Conservation (phyloP, 2,797 vertebrate species). For the Lophotriccus pileatus region DNA sequence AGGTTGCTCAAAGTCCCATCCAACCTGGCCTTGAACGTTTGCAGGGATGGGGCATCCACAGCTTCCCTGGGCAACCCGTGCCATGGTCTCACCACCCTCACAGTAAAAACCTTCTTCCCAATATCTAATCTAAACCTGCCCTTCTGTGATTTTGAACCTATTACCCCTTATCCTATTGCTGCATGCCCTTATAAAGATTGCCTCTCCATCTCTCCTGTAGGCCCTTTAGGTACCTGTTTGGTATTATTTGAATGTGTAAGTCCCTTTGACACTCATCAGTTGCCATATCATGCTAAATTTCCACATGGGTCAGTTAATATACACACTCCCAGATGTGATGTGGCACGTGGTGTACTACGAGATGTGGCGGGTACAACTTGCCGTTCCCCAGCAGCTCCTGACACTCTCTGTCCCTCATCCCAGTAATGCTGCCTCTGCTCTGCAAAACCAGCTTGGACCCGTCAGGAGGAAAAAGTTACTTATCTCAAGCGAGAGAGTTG, state of each 20-base stretch:
- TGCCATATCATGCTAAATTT: background rate
- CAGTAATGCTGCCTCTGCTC: background rate
- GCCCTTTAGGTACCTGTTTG: background rate
- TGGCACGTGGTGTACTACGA: accelerated
- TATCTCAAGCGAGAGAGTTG: background rate
- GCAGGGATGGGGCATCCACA: background rate
- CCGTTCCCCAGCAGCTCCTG: accelerated
- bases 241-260: background rate
- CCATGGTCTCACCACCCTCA: background rate
- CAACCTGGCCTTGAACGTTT: background rate
- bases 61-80: background rate
- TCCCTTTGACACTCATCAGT: background rate
- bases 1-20: background rate
- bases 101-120: background rate
- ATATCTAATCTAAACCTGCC: background rate
- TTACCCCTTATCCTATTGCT: background rate
- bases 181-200: background rate
- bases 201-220: background rate
- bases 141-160: background rate
- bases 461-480: background rate
- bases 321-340: accelerated
- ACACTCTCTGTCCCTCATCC: background rate
- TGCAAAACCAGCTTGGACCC: background rate
- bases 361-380: accelerated
- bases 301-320: background rate